These are phyloP conservation scores for Agrilus planipennis DNA, from an alignment of 1,140 invertebrate species.

Conservation along the genomic window DNA sequence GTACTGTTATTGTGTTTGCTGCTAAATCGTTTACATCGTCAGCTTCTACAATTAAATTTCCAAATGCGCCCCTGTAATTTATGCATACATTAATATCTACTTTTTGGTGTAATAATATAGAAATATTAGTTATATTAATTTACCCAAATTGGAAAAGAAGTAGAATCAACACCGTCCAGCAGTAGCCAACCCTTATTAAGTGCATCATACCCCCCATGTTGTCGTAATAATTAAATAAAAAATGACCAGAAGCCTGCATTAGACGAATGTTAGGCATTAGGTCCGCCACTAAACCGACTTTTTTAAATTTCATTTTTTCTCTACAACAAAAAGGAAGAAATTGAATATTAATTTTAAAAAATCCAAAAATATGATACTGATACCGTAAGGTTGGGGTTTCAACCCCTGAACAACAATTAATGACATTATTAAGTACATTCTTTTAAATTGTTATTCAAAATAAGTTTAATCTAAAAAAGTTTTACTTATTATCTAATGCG, in stretches of 20 bases:
- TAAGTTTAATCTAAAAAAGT: too few relatives aligned
- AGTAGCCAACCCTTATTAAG: conserved; percentile 47
- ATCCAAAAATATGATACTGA: background rate
- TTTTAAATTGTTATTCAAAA: too few relatives aligned
- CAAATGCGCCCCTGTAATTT: conserved; percentile 41
- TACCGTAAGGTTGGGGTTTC: too few relatives aligned
- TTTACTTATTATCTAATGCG: too few relatives aligned
- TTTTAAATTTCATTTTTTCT: conserved; percentile 48
- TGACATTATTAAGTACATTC: too few relatives aligned
- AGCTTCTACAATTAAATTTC: conserved; percentile 55
- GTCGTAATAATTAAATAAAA: conserved; percentile 63
- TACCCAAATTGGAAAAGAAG: conserved; percentile 49
- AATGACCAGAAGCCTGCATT: conserved; percentile 64
- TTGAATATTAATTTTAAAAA: background rate
- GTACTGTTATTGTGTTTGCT: conserved; percentile 66
- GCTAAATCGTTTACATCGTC: conserved; percentile 71
- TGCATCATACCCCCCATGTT: conserved; percentile 40
- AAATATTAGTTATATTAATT: conserved; percentile 9
- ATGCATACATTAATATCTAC: too few relatives aligned
- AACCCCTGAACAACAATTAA: too few relatives aligned
- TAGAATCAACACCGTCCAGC: conserved; percentile 46
- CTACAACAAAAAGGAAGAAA: too few relatives aligned
- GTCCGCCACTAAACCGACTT: conserved; percentile 62
- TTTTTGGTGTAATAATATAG: too few relatives aligned
- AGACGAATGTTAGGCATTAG: conserved; percentile 67